Percentiles rank a stretch among this genome's conserved stretches.
Evolutionary conservation across 1,140 invertebrate species (phyloP).

Genomic region (Cepaea nemoralis): DNA sequence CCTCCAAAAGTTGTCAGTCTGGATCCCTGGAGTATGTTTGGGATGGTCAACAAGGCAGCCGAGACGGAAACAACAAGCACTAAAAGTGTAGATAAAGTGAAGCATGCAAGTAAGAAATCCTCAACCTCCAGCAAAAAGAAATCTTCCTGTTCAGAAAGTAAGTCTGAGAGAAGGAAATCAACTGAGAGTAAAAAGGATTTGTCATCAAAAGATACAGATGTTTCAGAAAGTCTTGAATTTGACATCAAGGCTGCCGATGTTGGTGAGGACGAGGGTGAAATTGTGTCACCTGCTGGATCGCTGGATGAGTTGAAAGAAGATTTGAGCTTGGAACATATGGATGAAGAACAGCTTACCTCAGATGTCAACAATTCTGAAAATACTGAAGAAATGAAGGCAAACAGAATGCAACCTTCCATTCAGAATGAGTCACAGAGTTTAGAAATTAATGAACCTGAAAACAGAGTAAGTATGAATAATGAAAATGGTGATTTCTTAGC

Average conservation of each 20-base stretch:
- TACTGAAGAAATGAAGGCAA: conserved; percentile 41
- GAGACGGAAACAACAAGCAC: not conserved
- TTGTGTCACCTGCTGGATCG: conserved; percentile 26
- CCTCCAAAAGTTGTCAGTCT: conserved; percentile 64
- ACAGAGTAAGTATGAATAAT: conserved; percentile 71
- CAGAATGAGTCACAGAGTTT: conserved; percentile 17
- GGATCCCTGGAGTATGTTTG: conserved; percentile 66
- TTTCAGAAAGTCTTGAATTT: conserved; percentile 43
- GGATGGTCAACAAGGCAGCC: conserved; percentile 52
- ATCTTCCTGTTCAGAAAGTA: not conserved
- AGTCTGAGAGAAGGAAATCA: conserved; percentile 8
- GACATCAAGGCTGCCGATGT: conserved; percentile 15
- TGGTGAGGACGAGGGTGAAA: not conserved
- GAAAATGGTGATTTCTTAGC: conserved; percentile 50
- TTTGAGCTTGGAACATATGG: conserved; percentile 36
- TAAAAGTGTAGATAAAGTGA: conserved; percentile 21
- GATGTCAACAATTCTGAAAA: conserved; percentile 81
- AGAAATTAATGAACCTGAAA: conserved; percentile 57
- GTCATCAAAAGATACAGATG: conserved; percentile 38
- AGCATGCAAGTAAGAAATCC: conserved; percentile 80
- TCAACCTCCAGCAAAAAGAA: not conserved
- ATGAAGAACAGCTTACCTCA: conserved; percentile 74
- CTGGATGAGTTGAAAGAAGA: conserved; percentile 45
- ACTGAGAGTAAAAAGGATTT: not conserved
- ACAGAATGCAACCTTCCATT: conserved; percentile 5